Percentiles rank a stretch among this genome's conserved stretches.
These are phyloP conservation scores for Zoanthus sociatus DNA, from an alignment of 92 coral and sea anemone genomes.

Conservation along the genomic window DNA sequence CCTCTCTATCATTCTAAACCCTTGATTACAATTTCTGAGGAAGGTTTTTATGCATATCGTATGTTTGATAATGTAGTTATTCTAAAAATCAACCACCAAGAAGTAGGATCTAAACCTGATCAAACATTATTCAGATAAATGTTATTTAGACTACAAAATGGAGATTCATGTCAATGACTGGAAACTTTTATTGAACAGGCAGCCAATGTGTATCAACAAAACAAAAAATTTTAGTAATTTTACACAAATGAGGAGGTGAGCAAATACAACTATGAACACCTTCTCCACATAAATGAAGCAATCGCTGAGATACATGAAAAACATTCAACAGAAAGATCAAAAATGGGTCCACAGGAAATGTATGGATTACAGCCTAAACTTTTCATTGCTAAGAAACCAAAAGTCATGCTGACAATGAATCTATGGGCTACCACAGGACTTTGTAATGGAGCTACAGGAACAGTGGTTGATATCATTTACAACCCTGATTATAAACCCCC, in stretches of 20 bases:
- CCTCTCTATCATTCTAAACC: no score
- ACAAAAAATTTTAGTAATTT: not conserved
- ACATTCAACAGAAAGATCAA: not conserved
- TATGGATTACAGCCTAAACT: not conserved
- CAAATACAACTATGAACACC: not conserved
- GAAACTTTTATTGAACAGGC: not conserved
- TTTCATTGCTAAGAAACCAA: not conserved
- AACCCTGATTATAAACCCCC: not conserved
- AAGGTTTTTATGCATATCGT: no score
- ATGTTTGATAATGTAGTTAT: not conserved
- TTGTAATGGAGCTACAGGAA: not conserved
- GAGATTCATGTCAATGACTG: conserved; percentile 32
- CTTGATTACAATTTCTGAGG: no score
- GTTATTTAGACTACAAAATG: conserved; percentile 18
- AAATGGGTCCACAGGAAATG: not conserved
- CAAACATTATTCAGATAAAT: not conserved
- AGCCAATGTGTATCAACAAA: not conserved
- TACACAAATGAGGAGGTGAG: not conserved
- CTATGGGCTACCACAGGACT: not conserved
- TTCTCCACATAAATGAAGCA: not conserved
- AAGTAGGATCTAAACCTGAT: not conserved
- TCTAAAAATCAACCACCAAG: not conserved
- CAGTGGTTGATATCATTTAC: not conserved
- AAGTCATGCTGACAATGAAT: not conserved
- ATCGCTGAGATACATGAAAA: not conserved